Base-by-base conservation (phyloP, 2,888 invertebrate species). In the Hedychridium roseum region DNA sequence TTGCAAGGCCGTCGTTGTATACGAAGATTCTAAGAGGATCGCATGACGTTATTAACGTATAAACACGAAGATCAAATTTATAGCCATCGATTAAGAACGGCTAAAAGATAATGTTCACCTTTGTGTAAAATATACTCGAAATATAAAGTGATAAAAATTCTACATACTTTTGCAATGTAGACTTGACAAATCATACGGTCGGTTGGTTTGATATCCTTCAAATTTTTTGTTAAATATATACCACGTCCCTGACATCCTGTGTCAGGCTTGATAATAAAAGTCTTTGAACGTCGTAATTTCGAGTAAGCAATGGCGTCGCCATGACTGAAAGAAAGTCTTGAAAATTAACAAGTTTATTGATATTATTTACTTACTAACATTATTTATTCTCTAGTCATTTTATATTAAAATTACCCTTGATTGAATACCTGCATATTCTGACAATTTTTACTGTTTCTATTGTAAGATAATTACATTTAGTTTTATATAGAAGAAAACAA, bases 61-160 rank as follows among this genome's bases (percentile, higher is more conserved):
- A 96, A 7, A 95, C 87, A 51, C 96, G 84, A 47, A 96, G 84
- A 79, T 96, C 96, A 78, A 95, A 95, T 81, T 96, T 96, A 77
- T 89, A 94, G 1, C 94, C 93, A 75, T 96, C 94, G 12, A 95
- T 90, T 34, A 95, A 82, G 58, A 90, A 90, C 0, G 95, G 95
- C 84, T 91, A 73, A 9, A 70, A 76, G 50, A 43, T 47, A 45
- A 43, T 7, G 16, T 44, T 18, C 18, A 41, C 40, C 14, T 20
- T 6, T 5, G 32, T 12, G 21, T 43, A 42, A 26, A 5, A 16
- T 7, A 14, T 38, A 17, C 12, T 1, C 0, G 6, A 38, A 38
- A 38, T n/a, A 15, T 38, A 23, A 20, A 28, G 17, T 9, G 18
- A 31, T n/a, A 36, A 28, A 20, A 34, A 34, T 32, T 34, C 5